These are phyloP conservation scores for Apostichopus japonicus DNA, from an alignment of 35 echinoderm and acorn worm species.

Conservation along the genomic window DNA sequence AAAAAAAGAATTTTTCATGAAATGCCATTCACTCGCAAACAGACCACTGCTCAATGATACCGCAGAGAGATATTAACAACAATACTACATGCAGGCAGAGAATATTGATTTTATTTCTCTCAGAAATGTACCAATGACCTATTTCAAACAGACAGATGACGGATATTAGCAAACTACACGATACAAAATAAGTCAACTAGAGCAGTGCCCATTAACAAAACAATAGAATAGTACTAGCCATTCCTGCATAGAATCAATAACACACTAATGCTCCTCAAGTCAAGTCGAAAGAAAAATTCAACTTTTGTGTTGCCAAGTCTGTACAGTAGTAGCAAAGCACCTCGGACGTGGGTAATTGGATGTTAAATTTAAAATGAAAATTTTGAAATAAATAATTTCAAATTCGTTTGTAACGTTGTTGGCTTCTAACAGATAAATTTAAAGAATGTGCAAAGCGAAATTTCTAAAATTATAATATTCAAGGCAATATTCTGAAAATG, in stretches of 20 bases:
- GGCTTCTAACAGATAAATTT: no score
- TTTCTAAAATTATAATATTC: no score
- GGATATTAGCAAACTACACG: neutral
- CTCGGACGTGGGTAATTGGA: no score
- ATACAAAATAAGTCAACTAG: conserved; percentile 2
- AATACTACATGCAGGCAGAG: neutral
- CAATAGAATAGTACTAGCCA: neutral
- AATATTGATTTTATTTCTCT: conserved; percentile 36
- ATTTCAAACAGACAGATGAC: conserved; percentile 35
- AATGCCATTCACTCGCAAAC: no score
- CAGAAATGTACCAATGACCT: conserved; percentile 12
- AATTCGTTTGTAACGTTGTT: no score
- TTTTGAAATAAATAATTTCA: no score
- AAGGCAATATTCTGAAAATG: no score
- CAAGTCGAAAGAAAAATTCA: neutral
- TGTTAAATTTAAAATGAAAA: no score
- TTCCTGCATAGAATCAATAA: neutral
- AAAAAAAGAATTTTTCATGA: no score
- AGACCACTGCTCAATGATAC: neutral
- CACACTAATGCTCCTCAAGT: neutral
- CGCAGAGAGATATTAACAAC: neutral
- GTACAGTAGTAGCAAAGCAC: no score
- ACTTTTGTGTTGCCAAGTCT: no score
- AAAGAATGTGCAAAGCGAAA: no score
- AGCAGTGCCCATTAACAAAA: conserved; percentile 3